Conservation (phyloP, 1,140 invertebrate genomes). For the Drosophila lacertosa region DNA sequence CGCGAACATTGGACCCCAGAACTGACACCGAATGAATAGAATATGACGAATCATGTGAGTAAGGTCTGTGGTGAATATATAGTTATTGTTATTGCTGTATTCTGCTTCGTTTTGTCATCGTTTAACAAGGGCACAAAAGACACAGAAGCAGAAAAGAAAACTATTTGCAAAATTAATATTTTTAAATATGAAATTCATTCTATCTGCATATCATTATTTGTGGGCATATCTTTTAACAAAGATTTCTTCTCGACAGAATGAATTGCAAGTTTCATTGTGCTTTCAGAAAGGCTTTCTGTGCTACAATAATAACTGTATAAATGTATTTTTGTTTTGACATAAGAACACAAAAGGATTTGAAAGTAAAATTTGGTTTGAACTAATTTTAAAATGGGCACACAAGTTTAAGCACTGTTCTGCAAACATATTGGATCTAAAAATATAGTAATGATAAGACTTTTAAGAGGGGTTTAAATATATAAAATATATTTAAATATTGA, state of each 20-base stretch:
- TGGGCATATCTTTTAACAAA: neutral
- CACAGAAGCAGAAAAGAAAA: neutral
- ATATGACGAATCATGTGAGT: constrained; percentile 10
- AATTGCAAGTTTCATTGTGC: neutral
- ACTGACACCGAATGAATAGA: neutral
- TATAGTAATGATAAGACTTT: too few relatives aligned
- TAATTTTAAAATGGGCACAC: too few relatives aligned
- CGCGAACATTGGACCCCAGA: constrained; percentile 24
- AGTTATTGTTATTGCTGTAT: neutral
- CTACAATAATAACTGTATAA: neutral
- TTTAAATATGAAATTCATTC: neutral
- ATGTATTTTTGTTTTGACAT: too few relatives aligned
- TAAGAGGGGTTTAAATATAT: too few relatives aligned
- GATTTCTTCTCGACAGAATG: neutral
- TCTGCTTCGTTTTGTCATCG: too few relatives aligned
- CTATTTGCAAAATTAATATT: neutral
- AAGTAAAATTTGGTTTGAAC: too few relatives aligned
- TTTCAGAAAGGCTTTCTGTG: neutral
- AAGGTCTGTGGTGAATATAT: neutral
- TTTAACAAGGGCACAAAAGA: neutral
- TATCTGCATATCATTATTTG: neutral
- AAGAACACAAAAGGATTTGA: too few relatives aligned
- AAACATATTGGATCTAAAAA: too few relatives aligned
- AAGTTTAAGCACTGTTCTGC: too few relatives aligned
- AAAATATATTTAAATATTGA: too few relatives aligned